Evolutionary conservation across 2,888 invertebrate genomes (phyloP), one percentile per base, ranked within the genome.

Genomic region (Oxystoma pomonae): DNA sequence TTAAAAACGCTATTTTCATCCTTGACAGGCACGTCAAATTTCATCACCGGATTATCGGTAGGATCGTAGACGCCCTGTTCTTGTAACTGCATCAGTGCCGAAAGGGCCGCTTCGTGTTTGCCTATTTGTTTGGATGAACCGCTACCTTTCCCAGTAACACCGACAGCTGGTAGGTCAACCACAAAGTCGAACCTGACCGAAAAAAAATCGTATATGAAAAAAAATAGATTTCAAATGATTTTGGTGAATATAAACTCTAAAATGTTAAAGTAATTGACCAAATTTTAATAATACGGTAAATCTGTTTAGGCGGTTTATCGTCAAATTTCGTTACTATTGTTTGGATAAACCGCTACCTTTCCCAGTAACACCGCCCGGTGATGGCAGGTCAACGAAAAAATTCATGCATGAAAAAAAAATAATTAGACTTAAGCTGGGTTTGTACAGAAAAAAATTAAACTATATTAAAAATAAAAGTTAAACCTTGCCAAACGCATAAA

Each of bases 101-200:
- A 76, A 1, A 79, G 79, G 18, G 87, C 87, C 5, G 83, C 85
- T 70, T 83, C 83, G 72, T 87, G 87, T 75, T 87, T 87, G 7
- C 85, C 86, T 65, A 86, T 85, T 76, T 82, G 85, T 70, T 85
- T 85, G 16, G 85, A 86, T 21, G 78, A 71, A 3, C 76, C 76
- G 35, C 69, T 70, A 20, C 76, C 76, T 9, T 53, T 70, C 7
- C 81, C 83, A 1, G 72, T 71, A 22, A 80, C 80, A 1, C 71
- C 67, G 17, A 74, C 73, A 18, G 65, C 65, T 18, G 64, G 63
- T 12, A 70, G 66, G 0, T 20, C 17, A 12, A 69, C 69, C 12
- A 60, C 19, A 63, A 12, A 81, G 58, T 68, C 68, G 55, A 68
- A 68, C 12, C 35, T 35, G n/a, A n/a, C n/a, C n/a, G n/a, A n/a